These are phyloP conservation scores for Drosophila meridionalis DNA, from an alignment of 2,888 invertebrate species.

Conservation along the genomic window DNA sequence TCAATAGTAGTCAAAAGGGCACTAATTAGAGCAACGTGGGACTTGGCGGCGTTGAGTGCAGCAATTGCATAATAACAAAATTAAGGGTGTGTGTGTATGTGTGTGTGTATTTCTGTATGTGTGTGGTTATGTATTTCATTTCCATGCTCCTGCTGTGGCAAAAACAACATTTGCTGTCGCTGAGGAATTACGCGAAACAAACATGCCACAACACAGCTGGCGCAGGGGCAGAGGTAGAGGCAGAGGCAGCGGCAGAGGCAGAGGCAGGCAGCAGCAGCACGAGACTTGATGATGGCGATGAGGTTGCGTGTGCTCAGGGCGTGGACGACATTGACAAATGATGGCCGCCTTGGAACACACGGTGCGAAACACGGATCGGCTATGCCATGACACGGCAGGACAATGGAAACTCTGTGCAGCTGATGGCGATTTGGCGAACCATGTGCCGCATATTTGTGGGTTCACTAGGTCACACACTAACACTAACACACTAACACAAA, in stretches of 20 bases:
- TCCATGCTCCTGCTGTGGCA: slow-evolving; percentile 14
- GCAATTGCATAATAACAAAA: slow-evolving; percentile 32
- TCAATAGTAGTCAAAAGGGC: slow-evolving; percentile 32
- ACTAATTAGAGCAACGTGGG: slow-evolving; percentile 48
- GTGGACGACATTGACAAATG: slow-evolving; percentile 77
- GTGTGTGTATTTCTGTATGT: neutral
- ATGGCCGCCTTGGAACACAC: slow-evolving; percentile 60
- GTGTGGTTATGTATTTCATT: slow-evolving; percentile 12
- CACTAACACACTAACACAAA: slow-evolving; percentile 11
- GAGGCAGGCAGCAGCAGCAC: slow-evolving; percentile 8
- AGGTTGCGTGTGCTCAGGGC: slow-evolving; percentile 66
- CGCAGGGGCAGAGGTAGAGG: neutral
- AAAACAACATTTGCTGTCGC: slow-evolving; percentile 41
- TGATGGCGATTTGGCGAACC: slow-evolving; percentile 52
- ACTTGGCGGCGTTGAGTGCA: slow-evolving; percentile 5
- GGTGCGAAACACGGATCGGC: slow-evolving; percentile 31
- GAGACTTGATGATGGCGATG: slow-evolving; percentile 45
- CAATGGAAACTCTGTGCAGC: slow-evolving; percentile 36
- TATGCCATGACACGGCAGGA: slow-evolving; percentile 41
- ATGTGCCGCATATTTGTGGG: slow-evolving; percentile 61
- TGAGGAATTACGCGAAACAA: slow-evolving; percentile 68
- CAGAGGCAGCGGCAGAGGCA: neutral
- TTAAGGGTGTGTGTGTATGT: neutral
- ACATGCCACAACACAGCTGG: slow-evolving; percentile 60
- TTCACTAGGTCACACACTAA: slow-evolving; percentile 62